phyloP scores from a whole-genome alignment of 2,888 invertebrate genomes.

The Trilocha varians region DNA sequence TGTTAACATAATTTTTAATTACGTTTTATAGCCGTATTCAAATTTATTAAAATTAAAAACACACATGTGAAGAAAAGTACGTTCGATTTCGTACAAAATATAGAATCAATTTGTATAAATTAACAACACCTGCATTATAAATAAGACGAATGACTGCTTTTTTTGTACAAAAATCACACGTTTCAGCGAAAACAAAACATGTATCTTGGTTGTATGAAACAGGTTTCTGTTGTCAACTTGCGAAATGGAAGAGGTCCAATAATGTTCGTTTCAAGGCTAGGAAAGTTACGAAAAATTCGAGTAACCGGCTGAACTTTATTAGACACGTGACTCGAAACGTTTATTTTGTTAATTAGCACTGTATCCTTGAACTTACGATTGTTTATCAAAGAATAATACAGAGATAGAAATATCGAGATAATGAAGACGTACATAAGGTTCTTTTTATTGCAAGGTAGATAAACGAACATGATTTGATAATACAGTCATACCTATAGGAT shows the following conservation, averaged over 20 bases:
- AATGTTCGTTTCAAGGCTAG: conserved; percentile 32
- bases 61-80: conserved; percentile 11
- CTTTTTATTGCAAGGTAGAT: not conserved
- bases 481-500: too few species aligned
- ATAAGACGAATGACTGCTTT: conserved; percentile 26
- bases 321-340: conserved; percentile 3
- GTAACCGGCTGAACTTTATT: not conserved
- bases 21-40: conserved; percentile 9
- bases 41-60: conserved; percentile 7
- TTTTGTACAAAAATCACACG: conserved; percentile 19
- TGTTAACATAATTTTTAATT: conserved; percentile 8
- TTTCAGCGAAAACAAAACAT: conserved; percentile 19
- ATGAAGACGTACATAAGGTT: not conserved
- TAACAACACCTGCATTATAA: conserved; percentile 44
- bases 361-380: conserved; percentile 9
- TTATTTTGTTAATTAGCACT: not conserved
- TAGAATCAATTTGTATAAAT: conserved; percentile 43
- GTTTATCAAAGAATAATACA: conserved; percentile 1
- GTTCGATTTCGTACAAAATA: conserved; percentile 8
- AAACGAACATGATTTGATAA: too few species aligned
- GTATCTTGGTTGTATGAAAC: conserved; percentile 15
- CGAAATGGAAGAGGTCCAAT: conserved; percentile 20
- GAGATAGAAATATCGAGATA: not conserved
- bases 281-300: conserved; percentile 28
- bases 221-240: conserved; percentile 24